Conservation (phyloP, 2,113 vertebrate genomes). For the Promerops cafer region DNA sequence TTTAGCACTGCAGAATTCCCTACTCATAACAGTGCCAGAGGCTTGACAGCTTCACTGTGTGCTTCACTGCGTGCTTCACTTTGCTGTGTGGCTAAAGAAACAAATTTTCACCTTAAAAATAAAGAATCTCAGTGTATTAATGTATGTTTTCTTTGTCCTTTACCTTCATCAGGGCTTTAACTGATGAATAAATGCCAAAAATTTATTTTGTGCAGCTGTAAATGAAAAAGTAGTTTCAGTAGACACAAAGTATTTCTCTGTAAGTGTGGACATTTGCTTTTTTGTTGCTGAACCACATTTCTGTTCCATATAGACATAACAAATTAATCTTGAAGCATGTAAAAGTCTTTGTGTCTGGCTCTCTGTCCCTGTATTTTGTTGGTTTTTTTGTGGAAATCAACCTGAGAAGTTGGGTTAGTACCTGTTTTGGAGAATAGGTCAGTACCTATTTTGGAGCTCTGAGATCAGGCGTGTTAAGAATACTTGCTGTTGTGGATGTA, state of each 20-base stretch:
- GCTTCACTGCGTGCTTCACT: not conserved
- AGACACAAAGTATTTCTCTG: not conserved
- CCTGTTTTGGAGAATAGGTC: not conserved
- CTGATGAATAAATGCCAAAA: not conserved
- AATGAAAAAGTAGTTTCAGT: not conserved
- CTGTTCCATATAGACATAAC: not conserved
- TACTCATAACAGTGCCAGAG: not conserved
- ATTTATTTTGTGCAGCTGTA: not conserved
- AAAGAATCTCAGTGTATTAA: not conserved
- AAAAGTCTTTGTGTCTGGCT: constrained; percentile 3
- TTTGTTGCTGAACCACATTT: not conserved
- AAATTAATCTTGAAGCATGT: not conserved
- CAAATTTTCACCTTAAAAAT: not conserved
- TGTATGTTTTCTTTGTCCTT: not conserved
- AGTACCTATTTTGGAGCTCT: not conserved
- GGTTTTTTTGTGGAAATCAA: not conserved
- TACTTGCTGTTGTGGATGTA: not conserved
- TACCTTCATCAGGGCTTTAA: not conserved
- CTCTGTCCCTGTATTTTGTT: not conserved
- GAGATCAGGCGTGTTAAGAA: not conserved
- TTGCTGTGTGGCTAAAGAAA: not conserved
- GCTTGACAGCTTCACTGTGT: not conserved
- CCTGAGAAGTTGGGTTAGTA: not conserved
- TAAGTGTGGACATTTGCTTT: not conserved
- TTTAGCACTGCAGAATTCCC: not conserved